Evolutionary conservation across 2,797 vertebrate species (phyloP).

Genomic region (Muraenolepis orangiensis): DNA sequence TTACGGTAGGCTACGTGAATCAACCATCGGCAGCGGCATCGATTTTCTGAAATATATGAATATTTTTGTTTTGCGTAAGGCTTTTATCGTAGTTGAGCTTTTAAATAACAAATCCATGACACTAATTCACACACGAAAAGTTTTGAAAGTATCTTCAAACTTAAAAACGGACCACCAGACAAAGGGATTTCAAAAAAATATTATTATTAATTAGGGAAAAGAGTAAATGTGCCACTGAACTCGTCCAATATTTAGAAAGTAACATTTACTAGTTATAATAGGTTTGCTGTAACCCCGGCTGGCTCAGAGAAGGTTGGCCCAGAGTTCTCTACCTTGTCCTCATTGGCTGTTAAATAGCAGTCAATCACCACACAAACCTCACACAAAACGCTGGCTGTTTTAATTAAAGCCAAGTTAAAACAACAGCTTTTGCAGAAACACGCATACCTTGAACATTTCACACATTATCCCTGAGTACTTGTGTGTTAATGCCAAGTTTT

Average conservation of each 20-base stretch:
- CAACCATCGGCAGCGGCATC: background rate
- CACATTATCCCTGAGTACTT: background rate
- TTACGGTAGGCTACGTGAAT: background rate
- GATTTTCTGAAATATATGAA: background rate
- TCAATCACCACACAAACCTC: background rate
- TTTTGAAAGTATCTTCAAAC: conserved; percentile 37
- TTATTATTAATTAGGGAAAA: conserved; percentile 31
- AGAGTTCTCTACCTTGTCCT: conserved; percentile 25
- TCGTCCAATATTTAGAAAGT: conserved; percentile 26
- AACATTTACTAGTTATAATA: conserved; percentile 50
- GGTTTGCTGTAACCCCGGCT: conserved; percentile 32
- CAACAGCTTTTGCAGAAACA: background rate
- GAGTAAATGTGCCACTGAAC: conserved; percentile 28
- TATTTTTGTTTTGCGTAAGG: background rate
- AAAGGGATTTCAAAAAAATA: conserved; percentile 14
- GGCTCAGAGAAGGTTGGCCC: conserved; percentile 12
- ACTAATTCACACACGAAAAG: background rate
- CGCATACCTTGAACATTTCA: background rate
- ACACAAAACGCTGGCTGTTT: background rate
- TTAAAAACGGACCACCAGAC: conserved; percentile 12
- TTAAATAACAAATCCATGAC: background rate
- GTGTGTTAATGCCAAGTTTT: background rate
- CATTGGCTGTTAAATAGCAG: conserved; percentile 7
- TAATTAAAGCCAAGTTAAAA: background rate
- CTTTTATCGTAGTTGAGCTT: background rate